Evolutionary conservation across 23 tunicate genomes (phyloP).

Genomic region (Ascidia mentula): DNA sequence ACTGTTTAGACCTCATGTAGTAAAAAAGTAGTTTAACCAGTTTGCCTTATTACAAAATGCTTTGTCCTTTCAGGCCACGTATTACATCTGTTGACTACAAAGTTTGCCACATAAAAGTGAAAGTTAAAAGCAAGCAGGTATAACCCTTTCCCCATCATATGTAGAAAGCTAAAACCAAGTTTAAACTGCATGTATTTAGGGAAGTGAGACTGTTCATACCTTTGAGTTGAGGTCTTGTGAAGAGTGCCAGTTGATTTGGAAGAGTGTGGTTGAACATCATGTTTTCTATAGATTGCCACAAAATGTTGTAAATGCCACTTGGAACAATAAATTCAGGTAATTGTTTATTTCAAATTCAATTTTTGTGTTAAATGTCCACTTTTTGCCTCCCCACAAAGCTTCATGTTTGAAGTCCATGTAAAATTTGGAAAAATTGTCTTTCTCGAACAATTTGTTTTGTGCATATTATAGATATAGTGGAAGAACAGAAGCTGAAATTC

Average conservation of each 20-base stretch:
- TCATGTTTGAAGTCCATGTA: too few species aligned
- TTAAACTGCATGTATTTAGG: constrained; percentile 28
- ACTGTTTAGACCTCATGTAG: too few species aligned
- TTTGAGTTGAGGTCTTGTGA: constrained; percentile 19
- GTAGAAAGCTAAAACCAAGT: not conserved
- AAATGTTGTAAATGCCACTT: constrained; percentile 41
- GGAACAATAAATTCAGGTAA: constrained; percentile 65
- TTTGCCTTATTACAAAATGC: not conserved
- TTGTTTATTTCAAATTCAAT: not conserved
- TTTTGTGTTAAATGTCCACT: too few species aligned
- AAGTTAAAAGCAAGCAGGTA: constrained; percentile 61
- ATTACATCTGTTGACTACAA: constrained; percentile 61
- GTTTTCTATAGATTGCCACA: constrained; percentile 69
- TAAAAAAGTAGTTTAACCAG: too few species aligned
- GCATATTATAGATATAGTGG: constrained; percentile 60
- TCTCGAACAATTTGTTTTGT: too few species aligned
- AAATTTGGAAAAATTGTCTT: too few species aligned
- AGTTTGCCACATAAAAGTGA: constrained; percentile 39
- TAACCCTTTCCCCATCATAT: not conserved
- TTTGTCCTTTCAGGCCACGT: constrained; percentile 33
- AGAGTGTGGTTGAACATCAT: constrained; percentile 79
- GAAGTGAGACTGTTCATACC: constrained; percentile 25
- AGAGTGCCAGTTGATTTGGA: constrained; percentile 62
- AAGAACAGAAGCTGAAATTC: constrained; percentile 51
- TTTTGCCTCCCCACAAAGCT: too few species aligned